Evolutionary conservation across 2,797 vertebrate species (phyloP).

Genomic region (Eremophila alpestris): DNA sequence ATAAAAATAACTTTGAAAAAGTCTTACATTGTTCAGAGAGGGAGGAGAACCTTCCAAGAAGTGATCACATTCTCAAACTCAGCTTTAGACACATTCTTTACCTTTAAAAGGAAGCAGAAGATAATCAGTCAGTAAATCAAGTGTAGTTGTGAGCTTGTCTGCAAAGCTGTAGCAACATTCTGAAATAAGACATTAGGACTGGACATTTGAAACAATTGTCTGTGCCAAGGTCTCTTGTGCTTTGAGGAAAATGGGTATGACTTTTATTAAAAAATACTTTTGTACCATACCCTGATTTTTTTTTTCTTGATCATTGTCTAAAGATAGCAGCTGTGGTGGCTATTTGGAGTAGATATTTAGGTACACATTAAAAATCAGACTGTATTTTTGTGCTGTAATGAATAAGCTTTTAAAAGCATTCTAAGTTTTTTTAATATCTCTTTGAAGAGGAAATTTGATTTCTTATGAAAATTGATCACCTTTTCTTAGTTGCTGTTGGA

Average conservation of each 20-base stretch:
- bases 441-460: constrained; percentile 39
- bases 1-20: constrained; percentile 38
- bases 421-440: background rate
- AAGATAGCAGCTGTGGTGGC: constrained; percentile 20
- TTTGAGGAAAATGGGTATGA: constrained; percentile 33
- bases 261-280: constrained; percentile 44
- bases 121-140: constrained; percentile 67
- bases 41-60: constrained; percentile 60
- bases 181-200: constrained; percentile 29
- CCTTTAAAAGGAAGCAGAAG: constrained; percentile 77
- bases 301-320: constrained; percentile 20
- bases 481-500: background rate
- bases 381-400: constrained; percentile 40
- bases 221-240: constrained; percentile 35
- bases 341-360: constrained; percentile 14
- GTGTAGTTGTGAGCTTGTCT: constrained; percentile 51
- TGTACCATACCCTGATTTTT: background rate
- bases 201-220: constrained; percentile 45
- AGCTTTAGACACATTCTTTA: constrained; percentile 73
- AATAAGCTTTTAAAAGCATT: constrained; percentile 36
- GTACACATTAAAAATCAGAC: constrained; percentile 24
- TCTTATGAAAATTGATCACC: constrained; percentile 21
- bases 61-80: constrained; percentile 41
- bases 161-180: constrained; percentile 43
- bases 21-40: constrained; percentile 41